phyloP scores from a whole-genome alignment of 2,888 invertebrate genomes.

The Archips xylosteana region DNA sequence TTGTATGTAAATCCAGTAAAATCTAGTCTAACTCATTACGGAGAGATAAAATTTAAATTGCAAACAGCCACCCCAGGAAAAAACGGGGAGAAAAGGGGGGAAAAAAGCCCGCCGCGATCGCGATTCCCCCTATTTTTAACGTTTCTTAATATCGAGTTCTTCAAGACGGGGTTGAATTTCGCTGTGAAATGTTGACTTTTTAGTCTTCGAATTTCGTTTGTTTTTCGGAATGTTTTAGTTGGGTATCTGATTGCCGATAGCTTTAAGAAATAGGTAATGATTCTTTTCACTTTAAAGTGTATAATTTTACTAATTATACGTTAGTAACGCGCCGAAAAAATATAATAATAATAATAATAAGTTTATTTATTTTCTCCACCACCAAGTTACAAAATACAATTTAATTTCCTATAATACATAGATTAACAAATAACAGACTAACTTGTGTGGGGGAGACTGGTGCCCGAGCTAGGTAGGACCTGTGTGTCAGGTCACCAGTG shows the following conservation, averaged over 20 bases:
- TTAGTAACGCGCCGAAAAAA: too few species aligned
- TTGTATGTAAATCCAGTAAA: conserved; percentile 48
- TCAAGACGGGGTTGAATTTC: conserved; percentile 12
- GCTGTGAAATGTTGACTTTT: background rate
- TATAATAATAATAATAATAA: too few species aligned
- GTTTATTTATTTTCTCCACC: too few species aligned
- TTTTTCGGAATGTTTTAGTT: background rate
- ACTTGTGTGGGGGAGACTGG: too few species aligned
- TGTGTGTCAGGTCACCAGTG: too few species aligned
- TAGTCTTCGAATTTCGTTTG: background rate
- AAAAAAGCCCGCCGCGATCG: conserved; percentile 42
- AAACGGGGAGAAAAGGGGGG: conserved; percentile 43
- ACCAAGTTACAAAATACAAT: too few species aligned
- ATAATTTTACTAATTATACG: too few species aligned
- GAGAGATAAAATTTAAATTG: conserved; percentile 48
- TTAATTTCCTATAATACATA: too few species aligned
- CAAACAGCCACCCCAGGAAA: conserved; percentile 45
- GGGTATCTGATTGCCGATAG: background rate
- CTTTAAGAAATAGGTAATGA: background rate
- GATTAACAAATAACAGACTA: too few species aligned
- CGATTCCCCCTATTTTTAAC: conserved; percentile 26
- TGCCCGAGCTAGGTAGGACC: too few species aligned
- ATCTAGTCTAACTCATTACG: conserved; percentile 68
- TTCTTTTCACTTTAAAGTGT: too few species aligned
- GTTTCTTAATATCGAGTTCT: conserved; percentile 31